These are phyloP conservation scores for Vannuccia rotundouncinata DNA, from an alignment of 2,888 invertebrate genomes.

Conservation along the genomic window DNA sequence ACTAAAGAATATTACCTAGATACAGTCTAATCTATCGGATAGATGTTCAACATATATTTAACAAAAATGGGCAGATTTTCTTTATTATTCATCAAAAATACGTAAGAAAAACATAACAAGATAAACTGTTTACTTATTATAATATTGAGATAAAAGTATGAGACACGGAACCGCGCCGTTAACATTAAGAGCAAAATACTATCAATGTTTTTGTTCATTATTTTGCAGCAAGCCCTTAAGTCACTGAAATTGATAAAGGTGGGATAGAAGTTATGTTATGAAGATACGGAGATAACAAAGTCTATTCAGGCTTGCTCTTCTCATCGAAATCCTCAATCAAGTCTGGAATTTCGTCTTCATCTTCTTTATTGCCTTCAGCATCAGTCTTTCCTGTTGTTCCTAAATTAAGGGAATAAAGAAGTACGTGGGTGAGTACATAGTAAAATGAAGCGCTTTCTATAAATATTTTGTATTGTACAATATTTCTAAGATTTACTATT, in stretches of 20 bases:
- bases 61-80: neutral
- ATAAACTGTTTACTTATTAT: neutral
- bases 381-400: neutral
- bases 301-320: constrained; percentile 31
- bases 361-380: constrained; percentile 27
- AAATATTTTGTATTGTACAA: too few relatives aligned
- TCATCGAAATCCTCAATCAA: constrained; percentile 33
- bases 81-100: neutral
- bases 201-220: neutral
- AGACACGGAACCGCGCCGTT: too few relatives aligned
- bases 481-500: too few relatives aligned
- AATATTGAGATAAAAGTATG: too few relatives aligned
- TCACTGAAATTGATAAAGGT: neutral
- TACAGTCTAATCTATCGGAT: neutral
- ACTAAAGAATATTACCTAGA: neutral
- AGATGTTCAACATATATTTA: neutral
- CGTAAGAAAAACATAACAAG: neutral
- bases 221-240: neutral
- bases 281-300: neutral
- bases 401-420: too few relatives aligned
- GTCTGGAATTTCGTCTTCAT: constrained; percentile 34
- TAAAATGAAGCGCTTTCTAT: too few relatives aligned
- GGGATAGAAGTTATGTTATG: neutral
- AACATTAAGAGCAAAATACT: too few relatives aligned
- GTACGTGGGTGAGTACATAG: too few relatives aligned